Evolutionary conservation across 2,797 vertebrate species (phyloP), one percentile per base, ranked within the genome.

Genomic region (Myripristis jacobus): DNA sequence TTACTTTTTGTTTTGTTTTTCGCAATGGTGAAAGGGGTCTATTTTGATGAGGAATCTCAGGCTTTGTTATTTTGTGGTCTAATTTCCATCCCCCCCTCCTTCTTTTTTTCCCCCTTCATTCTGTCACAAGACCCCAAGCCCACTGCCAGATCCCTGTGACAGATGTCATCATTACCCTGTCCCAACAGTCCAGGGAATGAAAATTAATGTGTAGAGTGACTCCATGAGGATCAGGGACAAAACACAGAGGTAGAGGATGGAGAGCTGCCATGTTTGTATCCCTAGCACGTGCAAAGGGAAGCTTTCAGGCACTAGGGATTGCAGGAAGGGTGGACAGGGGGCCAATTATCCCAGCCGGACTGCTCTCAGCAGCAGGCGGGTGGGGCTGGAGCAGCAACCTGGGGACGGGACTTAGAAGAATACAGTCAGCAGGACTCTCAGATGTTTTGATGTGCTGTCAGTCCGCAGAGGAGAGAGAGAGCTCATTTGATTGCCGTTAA

Each of bases 331-430:
- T 82, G 84, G 75, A 86, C 80, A 65, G 85, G 88, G 75, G 82
- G 48, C 73, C 88, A 92, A 93, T 94, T 94, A 93, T 91, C 89
- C 73, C 88, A 68, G 82, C 78, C 80, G 86, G 90, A 85, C 60
- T 70, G 81, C 86, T 73, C 81, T 86, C 72, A 83, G 83, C 88
- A 79, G 75, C 78, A 82, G 86, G 73, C 79, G 66, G 73, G 79
- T 64, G 46, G 68, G 38, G 67, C 61, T 55, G 67, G 59, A 86
- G 82, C 62, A 0, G 78, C 53, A 81, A 76, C 69, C 71, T 82
- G 78, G 77, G 82, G 88, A 88, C 68, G 47, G 64, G 41, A 76
- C 66, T 75, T 73, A 73, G 79, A 92, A 73, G 88, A 79, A 80
- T 66, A 59, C 70, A 83, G 80, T 84, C 78, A 79, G 83, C 80